These are phyloP conservation scores for Leptopilina boulardi DNA, from an alignment of 1,140 invertebrate genomes.

Conservation along the genomic window DNA sequence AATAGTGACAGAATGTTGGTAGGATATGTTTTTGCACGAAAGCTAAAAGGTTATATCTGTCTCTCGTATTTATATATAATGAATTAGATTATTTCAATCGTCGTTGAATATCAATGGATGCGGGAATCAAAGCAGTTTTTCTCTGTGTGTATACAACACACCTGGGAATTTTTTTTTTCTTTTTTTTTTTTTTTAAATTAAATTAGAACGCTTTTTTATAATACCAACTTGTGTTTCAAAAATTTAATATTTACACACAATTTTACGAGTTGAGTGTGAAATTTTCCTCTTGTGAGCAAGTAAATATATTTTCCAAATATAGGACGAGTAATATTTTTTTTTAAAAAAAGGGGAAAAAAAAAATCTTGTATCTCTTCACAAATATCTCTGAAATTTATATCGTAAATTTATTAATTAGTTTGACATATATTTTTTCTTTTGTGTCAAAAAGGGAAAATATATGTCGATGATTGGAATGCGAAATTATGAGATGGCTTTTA, in stretches of 20 bases:
- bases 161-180: neutral
- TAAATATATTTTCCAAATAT: neutral
- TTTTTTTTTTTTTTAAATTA: slow-evolving; percentile 10
- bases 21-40: neutral
- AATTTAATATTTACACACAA: neutral
- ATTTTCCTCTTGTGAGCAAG: neutral
- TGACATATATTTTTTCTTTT: no score
- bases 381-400: no score
- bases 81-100: slow-evolving; percentile 4
- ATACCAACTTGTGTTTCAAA: neutral
- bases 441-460: no score
- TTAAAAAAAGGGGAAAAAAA: no score
- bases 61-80: no score
- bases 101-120: neutral
- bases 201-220: slow-evolving; percentile 2
- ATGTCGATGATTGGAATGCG: slow-evolving; percentile 57
- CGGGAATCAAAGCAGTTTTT: slow-evolving; percentile 4
- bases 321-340: neutral
- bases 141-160: neutral
- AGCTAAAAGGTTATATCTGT: neutral
- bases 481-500: slow-evolving; percentile 66
- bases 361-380: no score
- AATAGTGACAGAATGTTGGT: neutral
- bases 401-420: no score
- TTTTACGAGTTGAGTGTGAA: neutral